Percentiles rank a stretch among this genome's conserved stretches.
Conservation (phyloP, 2,113 vertebrate species). For the Prietella phreatophila region DNA sequence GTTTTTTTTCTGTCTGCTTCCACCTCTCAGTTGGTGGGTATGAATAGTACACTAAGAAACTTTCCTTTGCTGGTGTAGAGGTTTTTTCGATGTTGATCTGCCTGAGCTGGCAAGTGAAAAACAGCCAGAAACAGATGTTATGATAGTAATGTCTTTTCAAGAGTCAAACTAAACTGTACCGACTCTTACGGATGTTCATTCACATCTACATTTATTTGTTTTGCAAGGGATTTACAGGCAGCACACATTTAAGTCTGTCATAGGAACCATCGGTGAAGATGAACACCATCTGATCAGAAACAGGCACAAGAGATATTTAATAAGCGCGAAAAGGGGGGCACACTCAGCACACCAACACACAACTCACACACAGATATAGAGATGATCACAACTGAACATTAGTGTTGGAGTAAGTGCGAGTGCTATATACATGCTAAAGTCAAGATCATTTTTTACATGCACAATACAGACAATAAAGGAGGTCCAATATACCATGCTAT, state of each 20-base stretch:
- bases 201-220: background rate
- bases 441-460: background rate
- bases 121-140: background rate
- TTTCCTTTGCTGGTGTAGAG: background rate
- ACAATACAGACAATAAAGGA: background rate
- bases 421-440: background rate
- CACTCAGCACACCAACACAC: background rate
- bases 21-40: background rate
- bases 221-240: background rate
- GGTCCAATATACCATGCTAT: background rate
- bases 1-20: background rate
- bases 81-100: background rate
- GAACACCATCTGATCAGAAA: background rate
- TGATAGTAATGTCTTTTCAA: background rate
- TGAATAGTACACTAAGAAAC: background rate
- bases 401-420: background rate
- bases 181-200: background rate
- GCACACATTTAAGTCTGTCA: background rate
- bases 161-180: background rate
- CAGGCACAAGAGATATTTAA: background rate
- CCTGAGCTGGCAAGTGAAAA: background rate
- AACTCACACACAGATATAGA: background rate
- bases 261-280: background rate
- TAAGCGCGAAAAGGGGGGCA: background rate
- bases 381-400: background rate